Evolutionary conservation across 2,888 invertebrate species (phyloP), one percentile per base, ranked within the genome.

Genomic region (Atrina japonica): DNA sequence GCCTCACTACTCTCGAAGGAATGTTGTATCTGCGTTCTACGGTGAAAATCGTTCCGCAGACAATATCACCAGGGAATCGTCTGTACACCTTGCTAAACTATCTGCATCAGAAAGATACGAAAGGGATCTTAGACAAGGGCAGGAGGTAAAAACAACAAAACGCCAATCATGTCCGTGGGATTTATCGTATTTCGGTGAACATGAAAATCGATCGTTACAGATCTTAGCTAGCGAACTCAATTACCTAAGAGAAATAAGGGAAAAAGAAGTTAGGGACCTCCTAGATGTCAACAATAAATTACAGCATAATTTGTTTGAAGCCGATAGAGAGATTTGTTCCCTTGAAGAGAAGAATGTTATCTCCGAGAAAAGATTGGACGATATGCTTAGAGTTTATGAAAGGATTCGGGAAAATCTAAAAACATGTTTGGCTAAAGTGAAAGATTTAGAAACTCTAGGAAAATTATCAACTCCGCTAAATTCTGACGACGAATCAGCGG

Each of bases 141-240:
- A 63, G n/a, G 30, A 30, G 18, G 65, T 25, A 18, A 72, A 58
- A 18, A 23, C 58, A 9, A 29, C 41, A 2, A 72, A 72, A 21
- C 49, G 71, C 6, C 59, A 55, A 11, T 72, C 71, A 0, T 72
- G 71, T 67, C 71, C 71, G 1, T 72, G 71, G 71, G 71, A 72
- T 63, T 40, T 72, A n/a, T 56, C 61, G n/a, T 72, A 72, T n/a
- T 66, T 67, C 25, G 52, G 52, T 21, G 50, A 66, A 45, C 47
- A 64, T 25, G 71, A 72, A 1, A 59, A 53, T 27, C 56, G 66
- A 9, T 66, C 71, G 2, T 35, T 72, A 6, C 66, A 72, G 56
- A 67, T 72, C 23, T 50, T 72, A n/a, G 71, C 71, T 14, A 50
- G 47, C 23, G 71, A 72, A 35, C 52, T 72, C 0, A 55, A 67